Evolutionary conservation across 1,140 invertebrate genomes (phyloP).

Genomic region (Heliconius hewitsoni): DNA sequence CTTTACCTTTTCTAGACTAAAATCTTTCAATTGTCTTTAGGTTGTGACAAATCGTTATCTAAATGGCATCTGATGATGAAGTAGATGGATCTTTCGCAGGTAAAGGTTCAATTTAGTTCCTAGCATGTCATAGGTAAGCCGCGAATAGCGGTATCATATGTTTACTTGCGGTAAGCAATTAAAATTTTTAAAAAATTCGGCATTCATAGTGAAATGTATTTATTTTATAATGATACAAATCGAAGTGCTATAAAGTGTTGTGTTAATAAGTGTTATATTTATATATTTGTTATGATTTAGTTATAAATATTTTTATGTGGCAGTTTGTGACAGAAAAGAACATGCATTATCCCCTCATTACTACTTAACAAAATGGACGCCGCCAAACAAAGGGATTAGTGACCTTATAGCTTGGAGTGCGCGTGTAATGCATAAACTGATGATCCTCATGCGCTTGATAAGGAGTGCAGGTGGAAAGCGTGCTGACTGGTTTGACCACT

Average conservation of each 20-base stretch:
- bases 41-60: slow-evolving; percentile 70
- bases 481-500: slow-evolving; percentile 69
- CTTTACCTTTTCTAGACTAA: slow-evolving; percentile 74
- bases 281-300: slow-evolving; percentile 64
- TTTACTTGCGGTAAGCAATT: slow-evolving; percentile 82
- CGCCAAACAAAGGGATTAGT: slow-evolving; percentile 86
- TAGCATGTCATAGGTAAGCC: slow-evolving; percentile 81
- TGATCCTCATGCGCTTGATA: slow-evolving; percentile 43
- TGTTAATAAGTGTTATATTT: slow-evolving; percentile 46
- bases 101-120: slow-evolving; percentile 81
- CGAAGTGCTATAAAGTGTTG: slow-evolving; percentile 32
- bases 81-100: slow-evolving; percentile 89
- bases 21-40: slow-evolving; percentile 61
- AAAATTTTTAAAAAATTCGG: slow-evolving; percentile 75
- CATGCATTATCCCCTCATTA: slow-evolving; percentile 81
- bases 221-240: slow-evolving; percentile 17
- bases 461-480: slow-evolving; percentile 47
- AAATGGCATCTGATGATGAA: slow-evolving; percentile 90
- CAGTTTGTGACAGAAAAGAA: slow-evolving; percentile 80
- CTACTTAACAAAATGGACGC: slow-evolving; percentile 87
- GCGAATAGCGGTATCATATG: slow-evolving; percentile 82
- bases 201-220: slow-evolving; percentile 45
- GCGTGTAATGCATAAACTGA: slow-evolving; percentile 53
- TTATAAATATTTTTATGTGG: slow-evolving; percentile 80
- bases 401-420: slow-evolving; percentile 71